Evolutionary conservation across 2,113 vertebrate genomes (phyloP).

Genomic region (Alethe diademata): DNA sequence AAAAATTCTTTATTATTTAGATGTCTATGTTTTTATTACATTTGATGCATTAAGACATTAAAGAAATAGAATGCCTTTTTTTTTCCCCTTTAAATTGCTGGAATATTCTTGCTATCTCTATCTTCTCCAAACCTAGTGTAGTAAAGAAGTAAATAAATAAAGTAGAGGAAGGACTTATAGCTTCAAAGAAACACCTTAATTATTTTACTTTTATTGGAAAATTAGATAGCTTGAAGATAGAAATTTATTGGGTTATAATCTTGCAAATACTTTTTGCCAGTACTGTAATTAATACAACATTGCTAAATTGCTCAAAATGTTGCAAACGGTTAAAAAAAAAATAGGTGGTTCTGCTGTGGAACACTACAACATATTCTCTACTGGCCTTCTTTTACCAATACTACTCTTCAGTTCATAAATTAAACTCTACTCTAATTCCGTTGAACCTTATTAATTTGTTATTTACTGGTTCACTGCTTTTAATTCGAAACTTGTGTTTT

Average conservation of each 20-base stretch:
- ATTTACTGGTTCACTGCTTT: slow-evolving; percentile 3
- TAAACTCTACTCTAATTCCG: background rate
- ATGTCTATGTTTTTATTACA: background rate
- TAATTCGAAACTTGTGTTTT: background rate
- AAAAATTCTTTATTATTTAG: background rate
- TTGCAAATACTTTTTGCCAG: background rate
- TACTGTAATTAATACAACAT: background rate
- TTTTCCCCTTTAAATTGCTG: background rate
- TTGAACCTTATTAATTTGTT: slow-evolving; percentile 9
- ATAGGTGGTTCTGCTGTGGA: background rate
- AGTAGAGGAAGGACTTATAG: background rate
- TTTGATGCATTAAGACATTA: background rate
- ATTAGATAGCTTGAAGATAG: background rate
- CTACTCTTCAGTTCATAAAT: background rate
- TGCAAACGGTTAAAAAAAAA: background rate
- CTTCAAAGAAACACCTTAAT: background rate
- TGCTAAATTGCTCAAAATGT: background rate
- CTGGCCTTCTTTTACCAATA: background rate
- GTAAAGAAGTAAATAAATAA: background rate
- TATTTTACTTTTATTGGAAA: background rate
- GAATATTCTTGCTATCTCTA: background rate
- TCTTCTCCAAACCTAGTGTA: background rate
- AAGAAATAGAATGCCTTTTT: fast-evolving
- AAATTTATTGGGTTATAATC: background rate
- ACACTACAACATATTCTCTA: background rate